Evolutionary conservation across 1,140 invertebrate genomes (phyloP).

Genomic region (Laupala kohalensis): DNA sequence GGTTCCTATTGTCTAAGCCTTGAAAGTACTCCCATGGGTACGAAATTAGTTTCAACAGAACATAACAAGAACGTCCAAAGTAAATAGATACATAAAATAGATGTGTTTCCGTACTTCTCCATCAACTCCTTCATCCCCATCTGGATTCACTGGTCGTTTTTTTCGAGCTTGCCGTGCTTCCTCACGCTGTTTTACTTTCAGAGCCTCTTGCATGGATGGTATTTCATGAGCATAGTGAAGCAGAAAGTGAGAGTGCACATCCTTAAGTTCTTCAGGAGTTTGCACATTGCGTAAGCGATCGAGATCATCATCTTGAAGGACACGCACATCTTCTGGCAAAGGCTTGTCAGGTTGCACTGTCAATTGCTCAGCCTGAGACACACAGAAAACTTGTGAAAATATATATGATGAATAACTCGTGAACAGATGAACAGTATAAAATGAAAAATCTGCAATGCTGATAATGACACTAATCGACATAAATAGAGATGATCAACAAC

Average conservation of each 20-base stretch:
- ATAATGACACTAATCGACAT: too few relatives aligned
- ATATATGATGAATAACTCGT: too few relatives aligned
- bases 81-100: too few relatives aligned
- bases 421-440: too few relatives aligned
- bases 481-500: too few relatives aligned
- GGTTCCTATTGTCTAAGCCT: too few relatives aligned
- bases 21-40: too few relatives aligned
- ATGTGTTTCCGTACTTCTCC: conserved; percentile 37
- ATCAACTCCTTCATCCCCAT: conserved; percentile 42
- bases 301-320: conserved; percentile 78
- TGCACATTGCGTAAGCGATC: conserved; percentile 66
- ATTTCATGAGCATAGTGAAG: conserved; percentile 83
- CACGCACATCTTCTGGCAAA: conserved; percentile 63
- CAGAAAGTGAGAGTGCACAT: conserved; percentile 86
- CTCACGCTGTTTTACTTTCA: conserved; percentile 41
- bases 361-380: conserved; percentile 56
- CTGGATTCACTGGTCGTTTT: conserved; percentile 30
- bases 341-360: conserved; percentile 73
- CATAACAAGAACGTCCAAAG: too few relatives aligned
- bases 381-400: too few relatives aligned
- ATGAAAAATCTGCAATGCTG: too few relatives aligned
- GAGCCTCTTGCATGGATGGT: conserved; percentile 66
- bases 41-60: too few relatives aligned
- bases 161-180: conserved; percentile 20
- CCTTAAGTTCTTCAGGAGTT: conserved; percentile 80